Base-by-base conservation (phyloP, 2,797 vertebrate species). In the Glyptemys insculpta region DNA sequence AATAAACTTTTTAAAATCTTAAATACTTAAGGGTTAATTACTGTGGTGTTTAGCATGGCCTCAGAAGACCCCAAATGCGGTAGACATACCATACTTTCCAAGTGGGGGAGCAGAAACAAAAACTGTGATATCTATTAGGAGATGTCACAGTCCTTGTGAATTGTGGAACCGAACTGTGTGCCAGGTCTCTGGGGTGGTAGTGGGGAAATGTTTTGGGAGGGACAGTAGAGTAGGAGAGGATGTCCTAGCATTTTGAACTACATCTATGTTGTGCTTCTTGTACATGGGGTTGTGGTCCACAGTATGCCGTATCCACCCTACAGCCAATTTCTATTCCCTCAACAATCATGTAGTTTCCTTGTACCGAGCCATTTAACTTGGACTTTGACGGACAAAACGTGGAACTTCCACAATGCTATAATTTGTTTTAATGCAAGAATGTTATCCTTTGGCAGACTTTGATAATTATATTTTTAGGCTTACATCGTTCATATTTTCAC, bases 401-500 rank as follows among this genome's bases (percentile, higher is more conserved):
- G 84, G 79, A 95, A 27, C 59, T 87, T 89, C 56, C 50, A 86
- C 29, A 82, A 27, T 34, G 37, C 14, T 89, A 72, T 74, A 88
- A 65, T 8, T 92, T 88, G 95, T 92, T 59, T 59, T 59, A 59
- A 59, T 91, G 72, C 84, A 94, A 83, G 56, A 54, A 29, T 44
- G 14, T 59, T 37, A 6, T 50, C 54, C 2, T 3, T 62, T 52
- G 83, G 12, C 88, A 85, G 90, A 74, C 50, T 44, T 23, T 83
- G 80, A 14, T 79, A 95, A 23, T 85, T 34, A 14, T 56, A 47
- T 12, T 81, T 81, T 81, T 53, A 41, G 14, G 54, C 27, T 81
- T 27, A 4, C 10, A 2, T 74, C 44, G 3, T 34, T 52, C 49
- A 10, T 50, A 23, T 81, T 56, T 16, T 81, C 50, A 53, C 29